These are phyloP conservation scores for Syrista parreyssii DNA, from an alignment of 2,888 invertebrate genomes.

Conservation along the genomic window DNA sequence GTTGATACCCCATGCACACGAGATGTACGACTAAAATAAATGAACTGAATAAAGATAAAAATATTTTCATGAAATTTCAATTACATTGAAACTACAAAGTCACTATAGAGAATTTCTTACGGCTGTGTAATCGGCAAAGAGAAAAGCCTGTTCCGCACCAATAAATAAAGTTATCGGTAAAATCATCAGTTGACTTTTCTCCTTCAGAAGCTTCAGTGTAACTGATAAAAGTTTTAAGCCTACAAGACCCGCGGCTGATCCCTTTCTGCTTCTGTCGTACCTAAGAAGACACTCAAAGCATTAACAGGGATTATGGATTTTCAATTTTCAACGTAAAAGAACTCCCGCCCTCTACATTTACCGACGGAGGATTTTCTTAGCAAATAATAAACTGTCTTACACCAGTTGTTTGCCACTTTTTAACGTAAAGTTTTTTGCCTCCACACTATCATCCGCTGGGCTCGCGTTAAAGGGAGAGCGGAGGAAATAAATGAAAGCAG, in stretches of 20 bases:
- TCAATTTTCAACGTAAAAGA: background rate
- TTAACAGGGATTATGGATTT: background rate
- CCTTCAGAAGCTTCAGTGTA: slow-evolving; percentile 80
- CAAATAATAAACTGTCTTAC: background rate
- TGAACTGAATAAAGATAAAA: background rate
- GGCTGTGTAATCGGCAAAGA: slow-evolving; percentile 85
- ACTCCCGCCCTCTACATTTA: background rate
- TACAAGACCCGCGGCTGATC: slow-evolving; percentile 73
- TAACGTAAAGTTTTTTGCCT: background rate
- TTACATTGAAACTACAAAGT: background rate
- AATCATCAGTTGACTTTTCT: slow-evolving; percentile 84
- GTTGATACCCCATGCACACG: slow-evolving; percentile 88
- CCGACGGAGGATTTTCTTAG: background rate
- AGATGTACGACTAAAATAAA: slow-evolving; percentile 79
- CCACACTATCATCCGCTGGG: too few species aligned
- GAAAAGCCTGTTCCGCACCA: slow-evolving; percentile 92
- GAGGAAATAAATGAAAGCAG: too few species aligned
- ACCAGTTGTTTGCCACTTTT: background rate
- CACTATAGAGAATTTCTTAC: slow-evolving; percentile 65
- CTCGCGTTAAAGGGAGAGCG: too few species aligned
- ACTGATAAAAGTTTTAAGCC: slow-evolving; percentile 78
- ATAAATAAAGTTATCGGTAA: slow-evolving; percentile 93
- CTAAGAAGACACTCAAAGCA: slow-evolving; percentile 55
- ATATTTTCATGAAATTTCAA: background rate
- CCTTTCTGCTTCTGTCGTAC: slow-evolving; percentile 71